phyloP scores from a whole-genome alignment of 2,113 vertebrate genomes.

The Mustela nigripes region DNA sequence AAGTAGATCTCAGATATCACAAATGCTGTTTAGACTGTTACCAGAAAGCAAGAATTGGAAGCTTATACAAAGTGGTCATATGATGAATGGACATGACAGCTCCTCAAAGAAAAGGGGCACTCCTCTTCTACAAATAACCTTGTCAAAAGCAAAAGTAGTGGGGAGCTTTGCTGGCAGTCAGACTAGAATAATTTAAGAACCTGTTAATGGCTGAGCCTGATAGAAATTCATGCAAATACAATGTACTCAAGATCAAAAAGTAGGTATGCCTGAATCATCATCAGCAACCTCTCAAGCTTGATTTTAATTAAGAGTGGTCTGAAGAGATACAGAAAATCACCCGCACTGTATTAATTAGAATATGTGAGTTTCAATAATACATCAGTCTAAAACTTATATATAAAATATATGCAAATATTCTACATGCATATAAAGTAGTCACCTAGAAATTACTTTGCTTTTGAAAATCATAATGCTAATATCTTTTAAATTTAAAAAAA shows the following conservation, averaged over 20 bases:
- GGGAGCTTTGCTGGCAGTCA: slow-evolving; percentile 76
- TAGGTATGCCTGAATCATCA: slow-evolving; percentile 48
- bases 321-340: neutral
- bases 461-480: neutral
- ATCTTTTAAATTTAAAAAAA: neutral
- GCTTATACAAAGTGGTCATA: slow-evolving; percentile 85
- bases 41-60: slow-evolving; percentile 88
- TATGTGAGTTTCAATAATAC: neutral
- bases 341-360: neutral
- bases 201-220: slow-evolving; percentile 80
- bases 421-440: neutral
- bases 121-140: slow-evolving; percentile 86
- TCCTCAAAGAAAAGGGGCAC: slow-evolving; percentile 87
- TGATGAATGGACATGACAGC: slow-evolving; percentile 94
- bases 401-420: neutral
- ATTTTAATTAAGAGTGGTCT: slow-evolving; percentile 61
- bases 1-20: slow-evolving; percentile 90
- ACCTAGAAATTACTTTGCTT: slow-evolving; percentile 2
- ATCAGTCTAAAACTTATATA: neutral
- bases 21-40: slow-evolving; percentile 91
- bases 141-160: slow-evolving; percentile 83
- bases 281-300: slow-evolving; percentile 61
- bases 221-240: slow-evolving; percentile 75
- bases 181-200: slow-evolving; percentile 77
- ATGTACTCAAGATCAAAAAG: slow-evolving; percentile 76